A percentile compares a stretch with the other conserved stretches of the same genome.
These are phyloP conservation scores for Eupithecia pulchellata DNA, from an alignment of 2,888 invertebrate genomes.

Conservation along the genomic window DNA sequence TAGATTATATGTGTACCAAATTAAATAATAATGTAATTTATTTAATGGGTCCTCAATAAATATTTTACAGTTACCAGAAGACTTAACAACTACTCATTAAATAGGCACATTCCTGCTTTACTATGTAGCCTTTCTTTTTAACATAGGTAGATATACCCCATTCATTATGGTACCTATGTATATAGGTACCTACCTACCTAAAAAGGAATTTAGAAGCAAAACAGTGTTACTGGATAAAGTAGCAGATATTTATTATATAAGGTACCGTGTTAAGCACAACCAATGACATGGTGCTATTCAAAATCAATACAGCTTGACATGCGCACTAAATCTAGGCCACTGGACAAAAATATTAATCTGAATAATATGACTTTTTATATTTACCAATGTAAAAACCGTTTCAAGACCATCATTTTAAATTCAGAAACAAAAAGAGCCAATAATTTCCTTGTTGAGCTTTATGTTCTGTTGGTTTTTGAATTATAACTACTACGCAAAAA, in stretches of 20 bases:
- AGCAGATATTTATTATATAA: constrained; percentile 31
- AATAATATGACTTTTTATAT: neutral
- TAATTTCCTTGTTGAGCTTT: neutral
- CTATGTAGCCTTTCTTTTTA: too few relatives aligned
- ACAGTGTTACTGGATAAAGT: neutral
- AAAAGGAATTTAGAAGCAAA: neutral
- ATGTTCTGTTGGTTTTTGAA: neutral
- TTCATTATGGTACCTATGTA: neutral
- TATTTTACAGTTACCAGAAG: neutral
- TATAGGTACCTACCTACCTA: neutral
- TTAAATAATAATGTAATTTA: neutral
- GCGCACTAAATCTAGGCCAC: constrained; percentile 82
- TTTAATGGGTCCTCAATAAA: too few relatives aligned
- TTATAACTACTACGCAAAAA: neutral
- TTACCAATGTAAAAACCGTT: neutral
- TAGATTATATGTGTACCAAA: neutral
- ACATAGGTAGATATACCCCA: too few relatives aligned
- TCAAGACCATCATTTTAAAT: neutral
- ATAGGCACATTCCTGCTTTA: neutral
- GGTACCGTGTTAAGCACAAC: constrained; percentile 48
- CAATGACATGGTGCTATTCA: constrained; percentile 57
- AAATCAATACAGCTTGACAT: constrained; percentile 80
- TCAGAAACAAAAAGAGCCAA: neutral
- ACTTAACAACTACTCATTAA: neutral
- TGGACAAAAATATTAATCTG: constrained; percentile 48